Evolutionary conservation across 2,888 invertebrate species (phyloP), one percentile per base, ranked within the genome.

Genomic region (Tenthredo scrophulariae): DNA sequence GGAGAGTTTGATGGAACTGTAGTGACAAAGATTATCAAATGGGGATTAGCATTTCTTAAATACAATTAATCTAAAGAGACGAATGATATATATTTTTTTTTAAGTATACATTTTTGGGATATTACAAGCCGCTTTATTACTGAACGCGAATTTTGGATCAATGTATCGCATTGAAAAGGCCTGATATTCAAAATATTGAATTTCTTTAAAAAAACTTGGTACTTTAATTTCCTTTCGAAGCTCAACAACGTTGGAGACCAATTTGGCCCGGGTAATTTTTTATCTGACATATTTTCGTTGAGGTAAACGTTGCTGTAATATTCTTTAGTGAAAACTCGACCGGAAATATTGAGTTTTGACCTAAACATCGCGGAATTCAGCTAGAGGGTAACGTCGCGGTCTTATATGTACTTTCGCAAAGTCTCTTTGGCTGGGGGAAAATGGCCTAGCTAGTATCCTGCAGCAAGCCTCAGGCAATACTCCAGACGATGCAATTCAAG

Each of bases 1-100:
- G 96, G 94, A 97, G 95, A 93, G 97, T 97, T 95, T 97, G 97
- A 94, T 97, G 97, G 95, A 97, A 97, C 97, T 97, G 94, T 74
- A 95, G 46, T 62, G 54, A 54, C 22, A 77, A 29, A 77, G 18
- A 9, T 26, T 50, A 33, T 62, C 80, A 26, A 40, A n/a, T 77
- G 5, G 37, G 10, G 33, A 62, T 58, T 80, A 62, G 22, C 62
- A 40, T 50, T 58, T n/a, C 7, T 33, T 6, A 50, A 62, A 62
- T 26, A 62, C 13, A 13, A 62, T 26, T 62, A n/a, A 5, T 18
- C 50, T n/a, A n/a, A 18, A 50, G 15, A 18, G 18, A n/a, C 50
- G 33, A n/a, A 6, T 6, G 37, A 70, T n/a, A 0, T 22, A 58
- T 58, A 3, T 58, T 2, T 2, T 58, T n/a, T 46, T 46, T 15